Base-by-base conservation (phyloP, 1,140 invertebrate species). In the Lepidurus arcticus region DNA sequence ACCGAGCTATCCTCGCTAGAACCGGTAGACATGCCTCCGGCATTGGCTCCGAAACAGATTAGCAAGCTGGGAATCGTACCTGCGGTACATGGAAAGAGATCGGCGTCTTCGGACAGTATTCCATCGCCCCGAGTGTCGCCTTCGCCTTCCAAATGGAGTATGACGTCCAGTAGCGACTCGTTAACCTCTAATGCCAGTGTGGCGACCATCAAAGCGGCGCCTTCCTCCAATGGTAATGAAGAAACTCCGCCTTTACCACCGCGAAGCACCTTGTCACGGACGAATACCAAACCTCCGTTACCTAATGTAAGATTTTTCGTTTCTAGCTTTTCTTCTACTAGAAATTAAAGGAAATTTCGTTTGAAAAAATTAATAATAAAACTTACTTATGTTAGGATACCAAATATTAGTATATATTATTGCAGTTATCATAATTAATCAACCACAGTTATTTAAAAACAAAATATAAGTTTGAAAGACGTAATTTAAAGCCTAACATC, bases 221-320 rank as follows among this genome's bases (percentile, higher is more conserved):
- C 76, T 7, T 10, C n/a, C 2, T n/a, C n/a, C 6, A 26, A 16
- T 16, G 43, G 16, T 26, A 79, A 45, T 44, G 78, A 85, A 76
- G 82, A 82, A 3, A 84, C 87, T 10, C 85, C 88, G n/a, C 88
- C 88, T 47, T 88, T 90, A 1, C 88, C 87, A 42, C 90, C 87
- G 75, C 82, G 89, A 75, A 82, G 81, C 79, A 82, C 82, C 83
- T 87, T 81, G 80, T 78, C 90, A 43, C 75, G 76, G 81, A 88
- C 89, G 16, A 89, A 89, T 43, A 89, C 90, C 83, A 92, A 91
- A 84, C 91, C 90, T 65, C 91, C 90, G 13, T 83, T 92, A 80
- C 91, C 91, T 79, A 90, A 90, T 9, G 88, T 74, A 21, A n/a
- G 44, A 24, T 13, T 44, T 13, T 11, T 42, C 76, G 1, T 45